Base-by-base conservation (phyloP, 1,140 invertebrate species). In the Brevipalpus yothersi region DNA sequence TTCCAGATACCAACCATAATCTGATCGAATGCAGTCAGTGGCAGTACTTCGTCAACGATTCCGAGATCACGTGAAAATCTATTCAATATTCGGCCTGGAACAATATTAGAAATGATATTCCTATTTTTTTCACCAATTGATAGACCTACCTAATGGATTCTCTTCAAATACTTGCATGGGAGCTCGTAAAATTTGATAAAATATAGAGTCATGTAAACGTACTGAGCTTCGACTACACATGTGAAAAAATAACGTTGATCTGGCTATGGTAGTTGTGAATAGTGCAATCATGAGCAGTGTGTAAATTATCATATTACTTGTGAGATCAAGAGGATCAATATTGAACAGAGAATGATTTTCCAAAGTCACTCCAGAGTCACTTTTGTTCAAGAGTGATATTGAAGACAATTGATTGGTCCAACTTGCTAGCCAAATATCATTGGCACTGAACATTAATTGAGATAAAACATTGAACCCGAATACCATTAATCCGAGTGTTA, bases 111-210 rank as follows among this genome's bases (percentile, higher is more conserved):
- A 5, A 2, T 31, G 5, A 31, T 31, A 31, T 31, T 31, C 5
- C 31, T n/a, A n/a, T n/a, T n/a, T n/a, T 31, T 5, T 31, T 5
- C 31, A 31, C 31, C 31, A 31, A 31, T 31, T 31, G 31, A 31
- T 31, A 3, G 5, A 31, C 31, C 2, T 45, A 41, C 75, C 75
- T 55, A 79, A 77, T 2, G 84, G 80, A 69, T 91, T 90, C 9
- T 79, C 80, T 63, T 88, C 86, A 70, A 92, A 93, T 70, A 92
- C 92, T 12, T 77, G 74, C 77, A 91, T 87, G 1, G 81, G 83
- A 0, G 83, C 81, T 11, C 80, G 75, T 39, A 87, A 78, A 1
- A 94, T 78, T 53, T 80, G 80, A 7, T 72, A 70, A 66, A 91
- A 91, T 80, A 93, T 89, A 10, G 69, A 73, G 66, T 91, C 82